Evolutionary conservation across 1,140 invertebrate genomes (phyloP), one percentile per base, ranked within the genome.

Genomic region (Aphidius ervi): DNA sequence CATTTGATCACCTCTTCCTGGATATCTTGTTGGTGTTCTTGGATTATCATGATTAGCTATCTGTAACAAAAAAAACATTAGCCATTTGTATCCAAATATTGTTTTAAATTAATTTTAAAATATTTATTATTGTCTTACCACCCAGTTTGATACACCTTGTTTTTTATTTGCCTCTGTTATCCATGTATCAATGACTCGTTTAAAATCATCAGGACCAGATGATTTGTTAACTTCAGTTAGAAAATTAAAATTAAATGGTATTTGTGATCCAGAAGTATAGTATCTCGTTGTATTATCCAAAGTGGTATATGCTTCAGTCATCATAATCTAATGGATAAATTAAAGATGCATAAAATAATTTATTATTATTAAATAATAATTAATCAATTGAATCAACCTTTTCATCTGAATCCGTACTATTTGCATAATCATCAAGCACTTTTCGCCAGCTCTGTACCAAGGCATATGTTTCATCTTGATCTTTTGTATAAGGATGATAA

Each of bases 31-130:
- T 0, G 85, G 84, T 9, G 88, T 82, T 66, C 92, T 82, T 47
- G 74, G 74, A 20, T 85, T 82, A 72, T 93, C 89, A 64, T 92
- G 88, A 74, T 91, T 92, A 46, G 90, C 90, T 72, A 90, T 78
- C 87, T 89, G 58, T 31, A 68, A 61, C 49, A 58, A 62, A 56
- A n/a, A 59, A 56, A 4, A 23, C 8, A 7, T 43, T 43, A 5
- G 16, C 16, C 16, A 45, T 6, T 16, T 16, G 16, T 16, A 16
- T 16, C 16, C 0, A 8, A 56, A 5, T 5, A 45, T 42, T n/a
- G n/a, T n/a, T n/a, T n/a, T 46, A 41, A 40, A 16, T 16, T 16
- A 56, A 16, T 23, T 16, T 6, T 5, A 6, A 23, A 49, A 55
- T 49, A 43, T 20, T 50, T 58, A 9, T 10, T 9, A 10, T 60